Base-by-base conservation (phyloP, 2,797 vertebrate species). In the Anas bahamensis region DNA sequence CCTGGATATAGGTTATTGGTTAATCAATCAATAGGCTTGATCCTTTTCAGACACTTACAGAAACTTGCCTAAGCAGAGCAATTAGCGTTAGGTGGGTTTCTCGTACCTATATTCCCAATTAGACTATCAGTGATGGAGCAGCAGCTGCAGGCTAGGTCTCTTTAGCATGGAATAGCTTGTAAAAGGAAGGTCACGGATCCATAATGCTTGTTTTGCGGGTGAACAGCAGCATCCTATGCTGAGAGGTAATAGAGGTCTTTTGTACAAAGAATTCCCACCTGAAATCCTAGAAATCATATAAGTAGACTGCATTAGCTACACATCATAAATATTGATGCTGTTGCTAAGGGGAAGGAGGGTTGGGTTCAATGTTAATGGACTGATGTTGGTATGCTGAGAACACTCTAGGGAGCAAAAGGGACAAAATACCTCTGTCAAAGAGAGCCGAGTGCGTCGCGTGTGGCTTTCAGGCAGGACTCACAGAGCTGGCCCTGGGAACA, bases 311-410 rank as follows among this genome's bases (percentile, higher is more conserved):
- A 96, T 97, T 83, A 91, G 89, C 95, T 82, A 90, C 88, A 76
- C 56, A 95, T 91, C 96, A 97, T 98, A 95, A 97, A 97, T 97
- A 97, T 97, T 96, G 94, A 98, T 96, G 93, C 83, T 85, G 75
- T 92, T 75, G 73, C 83, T 74, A 73, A 89, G 90, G 31, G 53
- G 65, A n/a, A 61, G 68, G 61, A n/a, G 31, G 73, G 80, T 61
- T 83, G 76, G 88, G 71, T 95, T 95, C 93, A 79, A 61, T 91
- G 80, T 93, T 81, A 91, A 88, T 31, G 74, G 95, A 61, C 95
- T 71, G 89, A 29, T 75, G 79, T 59, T 82, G 79, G 79, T 41
- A 71, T 60, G 75, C 83, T 68, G 83, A 72, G 57, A 85, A 72
- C 75, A 78, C 90, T 57, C 90, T 5, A 7, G 88, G 79, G 93